A percentile compares a stretch with the other conserved stretches of the same genome.
These are phyloP conservation scores for Epinotia nisella DNA, from an alignment of 2,888 invertebrate genomes.

Conservation along the genomic window DNA sequence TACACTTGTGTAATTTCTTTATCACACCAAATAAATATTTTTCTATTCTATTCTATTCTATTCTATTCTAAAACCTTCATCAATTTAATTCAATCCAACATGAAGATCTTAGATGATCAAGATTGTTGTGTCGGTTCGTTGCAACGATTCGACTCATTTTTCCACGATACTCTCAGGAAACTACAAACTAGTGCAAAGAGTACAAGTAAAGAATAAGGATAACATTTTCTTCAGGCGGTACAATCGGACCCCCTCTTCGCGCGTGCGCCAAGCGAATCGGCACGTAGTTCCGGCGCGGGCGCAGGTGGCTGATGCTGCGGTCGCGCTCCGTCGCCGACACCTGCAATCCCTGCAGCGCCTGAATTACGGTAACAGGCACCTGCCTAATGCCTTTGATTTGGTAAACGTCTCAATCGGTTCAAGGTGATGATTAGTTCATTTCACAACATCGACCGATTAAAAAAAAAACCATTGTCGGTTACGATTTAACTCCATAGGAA, in stretches of 20 bases:
- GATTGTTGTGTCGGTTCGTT: not conserved
- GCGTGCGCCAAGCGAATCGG: slow-evolving; percentile 67
- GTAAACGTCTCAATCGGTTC: slow-evolving; percentile 27
- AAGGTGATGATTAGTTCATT: slow-evolving; percentile 23
- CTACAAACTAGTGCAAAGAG: not conserved
- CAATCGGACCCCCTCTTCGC: slow-evolving; percentile 25
- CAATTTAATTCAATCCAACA: not conserved
- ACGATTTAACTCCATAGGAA: not conserved
- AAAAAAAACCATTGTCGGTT: not conserved
- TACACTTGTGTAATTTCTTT: too few relatives aligned
- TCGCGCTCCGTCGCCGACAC: slow-evolving; percentile 62
- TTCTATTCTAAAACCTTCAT: too few relatives aligned
- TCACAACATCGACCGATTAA: slow-evolving; percentile 8
- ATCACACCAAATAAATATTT: too few relatives aligned
- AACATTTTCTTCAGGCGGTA: slow-evolving; percentile 1
- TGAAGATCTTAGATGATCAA: not conserved
- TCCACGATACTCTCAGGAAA: not conserved
- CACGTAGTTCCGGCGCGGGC: slow-evolving; percentile 74
- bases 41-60: too few relatives aligned
- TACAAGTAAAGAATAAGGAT: not conserved
- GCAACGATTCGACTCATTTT: too few relatives aligned
- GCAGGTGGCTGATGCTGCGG: slow-evolving; percentile 72
- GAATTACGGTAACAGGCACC: slow-evolving; percentile 33
- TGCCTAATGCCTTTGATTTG: slow-evolving; percentile 40
- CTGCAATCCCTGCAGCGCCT: slow-evolving; percentile 56